Evolutionary conservation across 2,113 vertebrate genomes (phyloP).

Genomic region (Perca fluviatilis): DNA sequence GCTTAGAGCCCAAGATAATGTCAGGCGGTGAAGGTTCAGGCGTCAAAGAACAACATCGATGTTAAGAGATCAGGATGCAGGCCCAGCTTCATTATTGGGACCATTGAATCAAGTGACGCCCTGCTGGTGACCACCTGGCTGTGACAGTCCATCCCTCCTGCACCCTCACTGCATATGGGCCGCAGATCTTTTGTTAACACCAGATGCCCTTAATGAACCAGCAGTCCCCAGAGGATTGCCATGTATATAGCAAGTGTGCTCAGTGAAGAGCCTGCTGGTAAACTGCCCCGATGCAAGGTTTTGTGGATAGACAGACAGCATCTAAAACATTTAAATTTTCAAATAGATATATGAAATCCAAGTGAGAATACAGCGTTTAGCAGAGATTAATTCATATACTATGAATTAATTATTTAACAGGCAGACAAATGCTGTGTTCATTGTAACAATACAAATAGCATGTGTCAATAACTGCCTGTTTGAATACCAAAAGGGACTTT

Average conservation of each 20-base stretch:
- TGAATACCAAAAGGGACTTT: background rate
- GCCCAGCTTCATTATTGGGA: constrained; percentile 45
- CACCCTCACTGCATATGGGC: constrained; percentile 69
- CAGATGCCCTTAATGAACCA: constrained; percentile 80
- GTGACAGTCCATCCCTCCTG: constrained; percentile 47
- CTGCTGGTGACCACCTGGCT: constrained; percentile 81
- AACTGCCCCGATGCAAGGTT: constrained; percentile 7
- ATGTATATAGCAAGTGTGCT: constrained; percentile 39
- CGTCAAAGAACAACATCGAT: constrained; percentile 33
- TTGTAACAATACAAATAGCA: background rate
- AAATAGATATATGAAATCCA: background rate
- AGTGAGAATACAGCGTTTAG: background rate
- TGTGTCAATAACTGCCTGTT: background rate
- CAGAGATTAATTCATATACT: background rate
- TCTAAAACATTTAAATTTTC: background rate
- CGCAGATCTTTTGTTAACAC: constrained; percentile 75
- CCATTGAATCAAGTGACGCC: constrained; percentile 65
- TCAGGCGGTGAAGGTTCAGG: constrained; percentile 8
- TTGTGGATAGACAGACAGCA: background rate
- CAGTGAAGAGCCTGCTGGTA: constrained; percentile 36
- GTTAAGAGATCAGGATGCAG: constrained; percentile 50
- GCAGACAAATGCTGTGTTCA: background rate
- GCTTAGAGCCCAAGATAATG: background rate
- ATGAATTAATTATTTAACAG: too few relatives aligned
- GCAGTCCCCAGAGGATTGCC: constrained; percentile 63